phyloP scores from a whole-genome alignment of 1,140 invertebrate species.

The Solenopsis invicta region DNA sequence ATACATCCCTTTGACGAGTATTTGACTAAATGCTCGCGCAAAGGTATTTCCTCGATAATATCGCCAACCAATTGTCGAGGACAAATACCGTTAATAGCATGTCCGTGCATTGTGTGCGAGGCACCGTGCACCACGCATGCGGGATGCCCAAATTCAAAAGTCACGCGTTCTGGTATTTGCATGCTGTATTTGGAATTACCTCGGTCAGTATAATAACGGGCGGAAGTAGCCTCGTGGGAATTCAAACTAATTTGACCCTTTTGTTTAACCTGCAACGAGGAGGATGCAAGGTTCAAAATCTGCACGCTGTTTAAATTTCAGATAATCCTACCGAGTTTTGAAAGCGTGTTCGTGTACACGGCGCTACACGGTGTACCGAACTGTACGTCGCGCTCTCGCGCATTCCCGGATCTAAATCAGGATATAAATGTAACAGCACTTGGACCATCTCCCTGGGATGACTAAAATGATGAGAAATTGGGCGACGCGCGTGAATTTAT shows the following conservation, averaged over 20 bases:
- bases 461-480: slow-evolving; percentile 59
- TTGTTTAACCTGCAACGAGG: slow-evolving; percentile 16
- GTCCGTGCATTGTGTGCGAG: slow-evolving; percentile 22
- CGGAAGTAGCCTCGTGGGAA: slow-evolving; percentile 49
- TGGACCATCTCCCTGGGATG: slow-evolving; percentile 16
- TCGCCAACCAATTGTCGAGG: slow-evolving; percentile 42
- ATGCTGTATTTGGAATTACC: slow-evolving; percentile 51
- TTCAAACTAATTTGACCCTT: slow-evolving; percentile 59
- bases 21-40: slow-evolving; percentile 33
- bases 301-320: slow-evolving; percentile 46
- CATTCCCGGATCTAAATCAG: slow-evolving; percentile 8
- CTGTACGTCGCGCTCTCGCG: not conserved
- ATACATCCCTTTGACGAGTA: slow-evolving; percentile 7
- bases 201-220: slow-evolving; percentile 54
- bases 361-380: not conserved
- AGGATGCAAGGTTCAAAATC: slow-evolving; percentile 33
- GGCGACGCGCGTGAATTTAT: slow-evolving; percentile 18
- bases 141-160: slow-evolving; percentile 45
- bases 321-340: slow-evolving; percentile 46
- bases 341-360: not conserved
- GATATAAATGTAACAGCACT: slow-evolving; percentile 50
- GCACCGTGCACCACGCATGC: not conserved
- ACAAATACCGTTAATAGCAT: slow-evolving; percentile 61
- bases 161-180: slow-evolving; percentile 48
- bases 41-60: slow-evolving; percentile 48